phyloP scores from a whole-genome alignment of 2,113 vertebrate genomes.

The Sapajus apella region DNA sequence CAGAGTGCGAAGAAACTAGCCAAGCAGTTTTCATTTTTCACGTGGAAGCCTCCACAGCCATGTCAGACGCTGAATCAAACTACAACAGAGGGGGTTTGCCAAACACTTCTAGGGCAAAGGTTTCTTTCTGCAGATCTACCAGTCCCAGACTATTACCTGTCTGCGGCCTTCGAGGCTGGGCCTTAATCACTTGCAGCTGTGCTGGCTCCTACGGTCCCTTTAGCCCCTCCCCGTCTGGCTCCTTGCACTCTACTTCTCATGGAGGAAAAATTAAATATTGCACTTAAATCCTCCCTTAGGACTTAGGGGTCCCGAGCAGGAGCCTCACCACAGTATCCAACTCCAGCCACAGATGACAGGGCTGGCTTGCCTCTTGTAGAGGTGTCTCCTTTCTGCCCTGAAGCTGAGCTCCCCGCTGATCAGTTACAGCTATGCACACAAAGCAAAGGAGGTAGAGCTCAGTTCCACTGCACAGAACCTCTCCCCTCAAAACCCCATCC shows the following conservation, averaged over 20 bases:
- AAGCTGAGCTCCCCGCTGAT: background rate
- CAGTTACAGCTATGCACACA: conserved; percentile 1
- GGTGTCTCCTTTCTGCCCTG: background rate
- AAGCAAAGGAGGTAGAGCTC: background rate
- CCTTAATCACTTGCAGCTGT: conserved; percentile 73
- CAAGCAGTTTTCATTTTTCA: background rate
- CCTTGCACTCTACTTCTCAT: conserved; percentile 49
- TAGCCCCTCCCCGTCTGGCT: conserved; percentile 69
- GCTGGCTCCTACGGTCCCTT: background rate
- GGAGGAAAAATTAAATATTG: conserved; percentile 59
- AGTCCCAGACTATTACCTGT: conserved; percentile 68
- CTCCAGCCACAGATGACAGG: background rate
- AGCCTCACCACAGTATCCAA: background rate
- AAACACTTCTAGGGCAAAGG: conserved; percentile 70
- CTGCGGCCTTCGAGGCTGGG: conserved; percentile 48
- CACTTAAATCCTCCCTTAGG: conserved; percentile 51
- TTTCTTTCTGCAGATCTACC: conserved; percentile 41
- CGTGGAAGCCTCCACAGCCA: background rate
- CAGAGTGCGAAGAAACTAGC: background rate
- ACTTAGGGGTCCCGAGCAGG: conserved; percentile 1
- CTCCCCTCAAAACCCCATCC: background rate
- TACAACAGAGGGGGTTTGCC: background rate
- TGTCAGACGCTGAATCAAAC: conserved; percentile 25
- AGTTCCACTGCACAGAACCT: background rate
- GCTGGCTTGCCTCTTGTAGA: background rate